phyloP scores from a whole-genome alignment of 2,888 invertebrate species.

The Clivina fossor region DNA sequence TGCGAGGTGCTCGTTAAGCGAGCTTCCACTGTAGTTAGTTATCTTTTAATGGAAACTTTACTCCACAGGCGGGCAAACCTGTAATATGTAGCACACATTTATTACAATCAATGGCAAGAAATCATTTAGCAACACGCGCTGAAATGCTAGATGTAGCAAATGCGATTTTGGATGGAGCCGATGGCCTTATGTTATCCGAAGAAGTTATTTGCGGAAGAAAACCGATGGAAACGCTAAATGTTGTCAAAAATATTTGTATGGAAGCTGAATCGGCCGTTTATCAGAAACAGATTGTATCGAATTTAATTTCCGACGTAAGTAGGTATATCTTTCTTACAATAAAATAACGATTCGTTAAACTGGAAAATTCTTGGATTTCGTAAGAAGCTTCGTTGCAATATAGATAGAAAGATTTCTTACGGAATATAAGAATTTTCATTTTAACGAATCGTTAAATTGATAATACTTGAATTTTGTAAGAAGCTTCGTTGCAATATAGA shows the following conservation, averaged over 20 bases:
- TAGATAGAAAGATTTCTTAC: too few relatives aligned
- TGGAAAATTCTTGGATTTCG: too few relatives aligned
- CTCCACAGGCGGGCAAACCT: conserved; percentile 81
- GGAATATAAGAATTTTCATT: too few relatives aligned
- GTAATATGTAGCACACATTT: conserved; percentile 83
- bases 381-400: too few relatives aligned
- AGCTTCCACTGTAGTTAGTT: too few relatives aligned
- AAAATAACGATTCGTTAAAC: too few relatives aligned
- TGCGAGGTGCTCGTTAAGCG: too few relatives aligned
- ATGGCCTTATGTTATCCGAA: conserved; percentile 84
- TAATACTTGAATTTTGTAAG: too few relatives aligned
- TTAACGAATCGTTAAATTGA: too few relatives aligned
- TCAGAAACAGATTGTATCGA: conserved; percentile 76
- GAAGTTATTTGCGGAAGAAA: conserved; percentile 77
- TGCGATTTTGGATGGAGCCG: conserved; percentile 85
- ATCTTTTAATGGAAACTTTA: too few relatives aligned
- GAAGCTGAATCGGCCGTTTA: conserved; percentile 86
- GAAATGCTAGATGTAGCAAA: conserved; percentile 91
- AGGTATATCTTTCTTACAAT: too few relatives aligned
- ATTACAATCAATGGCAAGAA: conserved; percentile 81
- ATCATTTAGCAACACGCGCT: conserved; percentile 72
- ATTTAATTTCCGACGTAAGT: conserved; percentile 63
- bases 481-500: too few relatives aligned
- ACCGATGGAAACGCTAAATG: conserved; percentile 70
- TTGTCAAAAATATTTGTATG: conserved; percentile 73